Percentiles rank a stretch among this genome's conserved stretches.
Evolutionary conservation across 2,888 invertebrate species (phyloP).

Genomic region (Caenorhabditis macrosperma): DNA sequence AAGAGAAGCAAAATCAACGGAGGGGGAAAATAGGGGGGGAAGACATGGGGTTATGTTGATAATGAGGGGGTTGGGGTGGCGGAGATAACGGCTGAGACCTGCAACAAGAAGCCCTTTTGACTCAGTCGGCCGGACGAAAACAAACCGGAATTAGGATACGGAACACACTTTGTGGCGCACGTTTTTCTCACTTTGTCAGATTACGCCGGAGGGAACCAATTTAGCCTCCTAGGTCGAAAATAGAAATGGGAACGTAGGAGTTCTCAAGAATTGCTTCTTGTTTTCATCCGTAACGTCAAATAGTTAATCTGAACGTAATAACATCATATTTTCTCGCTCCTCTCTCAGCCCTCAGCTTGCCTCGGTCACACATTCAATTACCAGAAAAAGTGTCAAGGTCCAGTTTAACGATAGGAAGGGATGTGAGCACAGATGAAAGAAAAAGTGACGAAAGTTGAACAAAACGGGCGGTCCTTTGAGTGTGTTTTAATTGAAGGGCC

Average conservation of each 20-base stretch:
- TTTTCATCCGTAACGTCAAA: background rate
- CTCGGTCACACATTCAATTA: background rate
- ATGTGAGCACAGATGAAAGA: conserved; percentile 26
- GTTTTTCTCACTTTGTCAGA: background rate
- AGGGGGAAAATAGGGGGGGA: background rate
- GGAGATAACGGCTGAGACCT: background rate
- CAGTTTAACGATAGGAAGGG: conserved; percentile 19
- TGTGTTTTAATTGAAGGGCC: background rate
- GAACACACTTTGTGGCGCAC: background rate
- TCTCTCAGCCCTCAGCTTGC: background rate
- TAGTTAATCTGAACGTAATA: background rate
- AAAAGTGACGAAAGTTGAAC: conserved; percentile 21
- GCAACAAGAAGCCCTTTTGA: background rate
- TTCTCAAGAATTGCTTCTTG: too few relatives aligned
- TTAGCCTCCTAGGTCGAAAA: background rate
- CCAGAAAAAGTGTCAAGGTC: conserved; percentile 14
- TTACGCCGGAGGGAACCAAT: background rate
- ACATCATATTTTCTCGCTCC: background rate
- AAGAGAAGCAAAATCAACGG: background rate
- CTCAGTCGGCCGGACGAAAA: background rate
- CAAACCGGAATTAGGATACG: background rate
- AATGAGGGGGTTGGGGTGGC: background rate
- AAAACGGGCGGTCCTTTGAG: conserved; percentile 12
- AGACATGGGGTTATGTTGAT: background rate
- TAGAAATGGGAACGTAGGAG: too few relatives aligned